Base-by-base conservation (phyloP, 2,888 invertebrate genomes). In the Cheiracanthium punctorium region DNA sequence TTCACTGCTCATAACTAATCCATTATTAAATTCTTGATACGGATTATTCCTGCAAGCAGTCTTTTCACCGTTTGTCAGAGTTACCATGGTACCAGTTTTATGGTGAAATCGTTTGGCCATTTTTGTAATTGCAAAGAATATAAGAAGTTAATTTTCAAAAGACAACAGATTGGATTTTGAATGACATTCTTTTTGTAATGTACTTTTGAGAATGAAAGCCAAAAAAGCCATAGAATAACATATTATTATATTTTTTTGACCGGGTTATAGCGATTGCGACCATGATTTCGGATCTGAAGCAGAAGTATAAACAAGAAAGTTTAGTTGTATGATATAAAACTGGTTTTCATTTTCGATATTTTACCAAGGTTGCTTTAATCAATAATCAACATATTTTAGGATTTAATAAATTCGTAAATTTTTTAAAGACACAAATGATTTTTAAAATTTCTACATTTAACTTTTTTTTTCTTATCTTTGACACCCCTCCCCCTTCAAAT, bases 1-100 rank as follows among this genome's bases (percentile, higher is more conserved):
- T 90, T 95, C 95, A 5, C 95, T 94, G 90, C 96, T 95, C 89
- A 97, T 94, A 32, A 96, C 96, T 89, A 97, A 92, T n/a, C 96
- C 97, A 93, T 96, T 95, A 92, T 96, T 96, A 91, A 96, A 97
- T 91, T 96, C 96, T 86, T 91, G 91, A 65, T 86, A 74, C 32
- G 88, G 85, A 71, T 86, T 81, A 80, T 82, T 82, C 43, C 88
- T 74, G 30, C 37, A 69, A 32, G 88, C 88, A 72, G 79, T 88
- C 20, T 74, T 69, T 71, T 88, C 79, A 24, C 37, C 71, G 80
- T 88, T 88, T 14, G 69, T 82, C 52, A 88, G 65, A 52, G 79
- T 82, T 8, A 86, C 86, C 75, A 85, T 75, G 28, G 64, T 64
- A 32, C 88, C 88, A 29, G 84, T 86, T 69, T 81, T 79, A 30